Base-by-base conservation (phyloP, 2,797 vertebrate genomes). In the Rhynchotus rufescens region DNA sequence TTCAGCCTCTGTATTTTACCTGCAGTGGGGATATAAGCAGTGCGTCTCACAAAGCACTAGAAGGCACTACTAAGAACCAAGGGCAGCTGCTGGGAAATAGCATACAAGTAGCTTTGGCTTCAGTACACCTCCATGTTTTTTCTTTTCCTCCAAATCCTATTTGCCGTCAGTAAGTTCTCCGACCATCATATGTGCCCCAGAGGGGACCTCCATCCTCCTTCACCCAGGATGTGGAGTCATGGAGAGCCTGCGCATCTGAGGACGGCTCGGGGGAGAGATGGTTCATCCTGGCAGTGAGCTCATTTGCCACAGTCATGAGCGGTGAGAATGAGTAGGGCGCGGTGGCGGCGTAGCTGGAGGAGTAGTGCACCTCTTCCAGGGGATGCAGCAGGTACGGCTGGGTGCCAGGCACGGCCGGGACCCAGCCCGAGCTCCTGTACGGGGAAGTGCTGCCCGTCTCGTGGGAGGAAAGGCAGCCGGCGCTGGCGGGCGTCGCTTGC, bases 151-250 rank as follows among this genome's bases (percentile, higher is more conserved):
- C 45, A 61, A 32, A 38, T 38, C 54, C 71, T 12, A 40, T 32
- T 12, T 34, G 69, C n/a, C 32, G 42, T 98, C 92, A 98, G 19
- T 98, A 99, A 92, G 98, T 96, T 97, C 98, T 98, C 86, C 98
- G 97, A 76, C 98, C 97, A 89, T 99, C 99, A 0, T 98, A 99
- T 3, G 98, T 79, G 4, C 98, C 98, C 99, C 99, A 99, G 40
- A 97, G 65, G 78, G 97, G 95, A 82, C 93, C 96, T 13, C 93
- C 97, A 1, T 99, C 99, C 66, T 99, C 99, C 87, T 99, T 99
- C 2, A 94, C 90, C 99, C 99, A 99, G 59, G 97, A 93, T 12
- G 97, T 45, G 80, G 86, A 97, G 60, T 97, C 98, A 0, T 93
- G 98, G 85, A 93, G 96, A 17, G 93, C 38, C 1, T 89, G 61